Base-by-base conservation (phyloP, 2,113 vertebrate species). In the Sturnus vulgaris region DNA sequence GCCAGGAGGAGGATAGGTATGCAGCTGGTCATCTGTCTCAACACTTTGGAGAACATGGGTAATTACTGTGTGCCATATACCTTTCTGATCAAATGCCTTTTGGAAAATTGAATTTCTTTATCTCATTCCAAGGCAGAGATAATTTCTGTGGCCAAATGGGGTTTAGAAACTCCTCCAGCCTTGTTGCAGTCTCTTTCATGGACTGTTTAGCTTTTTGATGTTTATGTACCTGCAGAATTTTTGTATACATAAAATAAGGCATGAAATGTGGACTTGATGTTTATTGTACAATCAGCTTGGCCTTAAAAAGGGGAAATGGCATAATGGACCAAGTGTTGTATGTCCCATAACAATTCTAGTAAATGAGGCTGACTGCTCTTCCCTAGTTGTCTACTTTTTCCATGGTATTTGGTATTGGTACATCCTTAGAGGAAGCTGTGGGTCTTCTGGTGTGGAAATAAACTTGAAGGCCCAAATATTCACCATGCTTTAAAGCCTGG, bases 1-100 rank as follows among this genome's bases (percentile, higher is more conserved):
- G 90, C 97, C 97, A 97, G 90, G 93, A 93, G 90, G 95, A 93
- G 92, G 85, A 50, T 93, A 90, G 84, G 88, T 73, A 49, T 89
- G 86, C 96, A 96, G 95, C 95, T 97, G 97, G 81, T 91, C 92
- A 0, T 89, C 90, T 79, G 75, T 85, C 78, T 95, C 42, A 0
- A 33, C 2, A 22, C 76, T 85, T 85, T 73, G 49, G 87, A 92
- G 88, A 95, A 28, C 37, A 9, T 18, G 61, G 81, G 84, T 83
- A 95, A 95, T 97, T 85, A 66, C 69, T 61, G 52, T 68, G 60
- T 57, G 44, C 88, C 40, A 44, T 83, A 61, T 46, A 90, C 83
- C 24, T 95, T 92, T 68, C 90, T 83, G 77, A 90, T 83, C 40
- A 94, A 92, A 88, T 83, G 93, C 73, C 68, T 84, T 92, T 88